Evolutionary conservation across 2,888 invertebrate species (phyloP).

Genomic region (Leucophora obtusa): DNA sequence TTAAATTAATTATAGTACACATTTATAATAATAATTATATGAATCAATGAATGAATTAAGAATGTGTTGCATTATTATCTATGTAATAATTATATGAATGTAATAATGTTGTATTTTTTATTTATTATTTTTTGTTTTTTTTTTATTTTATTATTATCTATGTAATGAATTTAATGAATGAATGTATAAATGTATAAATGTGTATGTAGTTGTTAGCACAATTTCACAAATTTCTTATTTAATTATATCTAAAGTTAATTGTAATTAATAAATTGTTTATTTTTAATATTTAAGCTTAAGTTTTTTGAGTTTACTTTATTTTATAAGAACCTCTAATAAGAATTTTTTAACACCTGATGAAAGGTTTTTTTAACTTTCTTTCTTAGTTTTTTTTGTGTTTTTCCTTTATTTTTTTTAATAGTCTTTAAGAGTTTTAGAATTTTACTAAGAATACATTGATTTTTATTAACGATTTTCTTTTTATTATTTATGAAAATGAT

Average conservation of each 20-base stretch:
- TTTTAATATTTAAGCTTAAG: constrained; percentile 52
- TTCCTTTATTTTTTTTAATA: constrained; percentile 35
- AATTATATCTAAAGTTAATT: not conserved
- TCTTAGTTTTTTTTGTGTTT: constrained; percentile 25
- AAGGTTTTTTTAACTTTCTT: constrained; percentile 48
- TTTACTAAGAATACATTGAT: constrained; percentile 58
- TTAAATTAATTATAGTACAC: constrained; percentile 1
- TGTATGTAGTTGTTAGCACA: constrained; percentile 20
- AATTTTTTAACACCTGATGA: constrained; percentile 57
- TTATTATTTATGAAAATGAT: constrained; percentile 15
- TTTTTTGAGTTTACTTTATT: constrained; percentile 64
- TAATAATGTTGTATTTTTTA: constrained; percentile 17
- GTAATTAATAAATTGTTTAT: constrained; percentile 17
- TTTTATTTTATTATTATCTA: not conserved
- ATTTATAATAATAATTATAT: constrained; percentile 13
- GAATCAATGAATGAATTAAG: constrained; percentile 3
- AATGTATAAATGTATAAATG: not conserved
- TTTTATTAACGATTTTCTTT: constrained; percentile 24
- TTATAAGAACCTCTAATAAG: constrained; percentile 63
- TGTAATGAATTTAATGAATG: not conserved
- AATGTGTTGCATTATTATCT: constrained; percentile 45
- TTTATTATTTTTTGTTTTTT: constrained; percentile 11
- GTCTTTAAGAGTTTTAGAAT: constrained; percentile 63
- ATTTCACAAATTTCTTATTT: constrained; percentile 11
- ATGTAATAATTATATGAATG: constrained; percentile 51